phyloP scores from a whole-genome alignment of 2,888 invertebrate genomes.

The Agrotis puta region DNA sequence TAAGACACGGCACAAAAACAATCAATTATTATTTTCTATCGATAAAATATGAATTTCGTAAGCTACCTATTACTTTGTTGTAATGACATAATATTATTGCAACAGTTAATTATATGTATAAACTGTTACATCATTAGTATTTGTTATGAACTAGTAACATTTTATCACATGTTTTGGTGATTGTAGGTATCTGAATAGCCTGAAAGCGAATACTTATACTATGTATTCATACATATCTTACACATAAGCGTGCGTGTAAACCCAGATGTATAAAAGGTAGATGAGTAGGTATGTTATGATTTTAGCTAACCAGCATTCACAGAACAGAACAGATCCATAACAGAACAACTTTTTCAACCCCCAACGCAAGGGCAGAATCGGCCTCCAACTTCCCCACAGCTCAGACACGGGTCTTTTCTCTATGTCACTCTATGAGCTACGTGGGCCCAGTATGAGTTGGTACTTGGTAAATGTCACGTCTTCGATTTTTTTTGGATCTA shows the following conservation, averaged over 20 bases:
- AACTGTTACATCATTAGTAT: slow-evolving; percentile 11
- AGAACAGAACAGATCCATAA: no score
- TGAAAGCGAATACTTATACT: not conserved
- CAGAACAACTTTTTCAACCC: no score
- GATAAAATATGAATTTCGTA: slow-evolving; percentile 10
- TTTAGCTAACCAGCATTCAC: no score
- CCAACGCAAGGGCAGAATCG: no score
- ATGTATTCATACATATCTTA: no score
- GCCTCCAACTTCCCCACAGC: not conserved
- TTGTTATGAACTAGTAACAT: slow-evolving; percentile 9
- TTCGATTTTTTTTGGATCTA: no score
- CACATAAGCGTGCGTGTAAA: no score
- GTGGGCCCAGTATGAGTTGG: no score
- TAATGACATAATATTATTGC: slow-evolving; percentile 27
- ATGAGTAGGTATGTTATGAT: not conserved
- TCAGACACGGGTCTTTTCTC: no score
- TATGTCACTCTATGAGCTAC: no score
- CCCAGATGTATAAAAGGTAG: no score
- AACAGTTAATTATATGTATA: slow-evolving; percentile 4
- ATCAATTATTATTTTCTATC: slow-evolving; percentile 22
- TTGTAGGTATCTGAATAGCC: not conserved
- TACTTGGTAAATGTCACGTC: no score
- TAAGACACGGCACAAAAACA: slow-evolving; percentile 14
- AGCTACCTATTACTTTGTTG: slow-evolving; percentile 21
- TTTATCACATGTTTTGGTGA: not conserved